Evolutionary conservation across 2,113 vertebrate species (phyloP).

Genomic region (Pterophyllum scalare): DNA sequence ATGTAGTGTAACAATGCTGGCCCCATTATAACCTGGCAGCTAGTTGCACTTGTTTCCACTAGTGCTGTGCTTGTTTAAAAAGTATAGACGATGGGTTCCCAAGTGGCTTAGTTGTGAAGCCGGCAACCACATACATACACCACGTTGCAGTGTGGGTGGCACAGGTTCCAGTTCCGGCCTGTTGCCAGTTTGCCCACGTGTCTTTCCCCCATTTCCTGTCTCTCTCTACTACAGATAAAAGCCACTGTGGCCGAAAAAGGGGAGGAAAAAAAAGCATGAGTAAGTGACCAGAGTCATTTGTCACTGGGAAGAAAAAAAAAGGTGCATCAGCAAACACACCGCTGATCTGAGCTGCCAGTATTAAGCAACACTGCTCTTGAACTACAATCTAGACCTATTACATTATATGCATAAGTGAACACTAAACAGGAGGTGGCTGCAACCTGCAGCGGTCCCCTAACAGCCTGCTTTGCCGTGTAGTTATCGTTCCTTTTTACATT

Average conservation of each 20-base stretch:
- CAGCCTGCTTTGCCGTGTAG: neutral
- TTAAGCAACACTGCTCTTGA: neutral
- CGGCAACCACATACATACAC: no score
- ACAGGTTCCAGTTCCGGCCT: no score
- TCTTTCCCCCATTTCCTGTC: no score
- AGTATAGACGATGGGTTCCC: neutral
- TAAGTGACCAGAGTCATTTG: neutral
- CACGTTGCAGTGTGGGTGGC: no score
- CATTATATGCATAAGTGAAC: neutral
- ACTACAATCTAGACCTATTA: neutral
- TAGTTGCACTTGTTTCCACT: conserved; percentile 8
- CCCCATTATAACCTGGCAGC: neutral
- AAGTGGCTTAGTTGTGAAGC: no score
- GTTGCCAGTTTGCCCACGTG: no score
- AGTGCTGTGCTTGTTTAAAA: neutral
- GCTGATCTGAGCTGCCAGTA: neutral
- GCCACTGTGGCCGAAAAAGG: no score
- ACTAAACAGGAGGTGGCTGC: neutral
- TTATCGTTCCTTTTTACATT: neutral
- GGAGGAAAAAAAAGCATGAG: no score
- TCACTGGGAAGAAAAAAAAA: neutral
- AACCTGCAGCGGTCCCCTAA: neutral
- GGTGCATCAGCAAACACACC: neutral
- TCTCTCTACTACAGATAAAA: no score
- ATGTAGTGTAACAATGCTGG: conserved; percentile 21